Conservation (phyloP, 2,888 invertebrate species). For the Patella pellucida region DNA sequence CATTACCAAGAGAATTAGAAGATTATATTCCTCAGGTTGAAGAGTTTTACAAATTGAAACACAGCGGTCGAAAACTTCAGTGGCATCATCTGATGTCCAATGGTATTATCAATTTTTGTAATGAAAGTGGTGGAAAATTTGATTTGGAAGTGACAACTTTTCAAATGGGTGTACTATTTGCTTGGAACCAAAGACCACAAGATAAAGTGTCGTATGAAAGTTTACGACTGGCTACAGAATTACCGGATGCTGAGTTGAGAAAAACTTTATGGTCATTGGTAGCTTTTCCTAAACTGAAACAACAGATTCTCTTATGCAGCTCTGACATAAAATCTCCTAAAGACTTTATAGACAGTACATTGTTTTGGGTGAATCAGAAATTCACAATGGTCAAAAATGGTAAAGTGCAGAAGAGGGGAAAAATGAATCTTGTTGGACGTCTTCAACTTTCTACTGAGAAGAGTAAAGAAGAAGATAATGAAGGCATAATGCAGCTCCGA, state of each 20-base stretch:
- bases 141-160: slow-evolving; percentile 99
- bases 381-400: slow-evolving; percentile 93
- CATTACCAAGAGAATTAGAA: slow-evolving; percentile 96
- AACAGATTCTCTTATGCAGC: slow-evolving; percentile 89
- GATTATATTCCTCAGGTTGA: slow-evolving; percentile 99
- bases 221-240: slow-evolving; percentile 93
- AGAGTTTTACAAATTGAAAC: slow-evolving; percentile 97
- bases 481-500: slow-evolving; percentile 96
- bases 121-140: slow-evolving; percentile 85
- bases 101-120: slow-evolving; percentile 96
- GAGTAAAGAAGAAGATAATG: slow-evolving; percentile 96
- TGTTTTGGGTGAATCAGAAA: slow-evolving; percentile 97
- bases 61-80: slow-evolving; percentile 95
- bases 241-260: slow-evolving; percentile 94
- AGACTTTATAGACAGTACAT: slow-evolving; percentile 92
- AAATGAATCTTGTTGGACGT: slow-evolving; percentile 95
- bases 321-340: slow-evolving; percentile 87
- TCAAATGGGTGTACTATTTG: slow-evolving; percentile 99
- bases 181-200: slow-evolving; percentile 95
- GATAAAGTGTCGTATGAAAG: slow-evolving; percentile 97
- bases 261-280: slow-evolving; percentile 95
- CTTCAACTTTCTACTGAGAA: slow-evolving; percentile 94
- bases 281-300: slow-evolving; percentile 94
- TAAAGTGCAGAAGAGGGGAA: slow-evolving; percentile 93
- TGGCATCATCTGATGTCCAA: slow-evolving; percentile 99